These are phyloP conservation scores for Oceanodroma leucorhoa DNA, from an alignment of 2,797 vertebrate species.

Conservation along the genomic window DNA sequence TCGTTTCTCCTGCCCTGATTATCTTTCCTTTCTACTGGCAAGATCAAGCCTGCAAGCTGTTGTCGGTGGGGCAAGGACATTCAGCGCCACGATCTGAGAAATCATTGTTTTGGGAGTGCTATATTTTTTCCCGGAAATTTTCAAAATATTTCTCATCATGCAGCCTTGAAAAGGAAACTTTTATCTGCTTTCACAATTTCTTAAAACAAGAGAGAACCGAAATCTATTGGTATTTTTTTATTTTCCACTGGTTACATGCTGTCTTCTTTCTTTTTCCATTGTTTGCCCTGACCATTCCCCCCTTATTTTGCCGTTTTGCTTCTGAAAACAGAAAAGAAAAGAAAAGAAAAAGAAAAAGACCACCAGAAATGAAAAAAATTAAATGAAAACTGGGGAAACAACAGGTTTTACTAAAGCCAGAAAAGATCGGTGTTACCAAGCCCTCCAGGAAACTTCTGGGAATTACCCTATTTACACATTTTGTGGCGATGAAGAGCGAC, in stretches of 20 bases:
- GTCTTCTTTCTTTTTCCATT: neutral
- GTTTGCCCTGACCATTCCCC: neutral
- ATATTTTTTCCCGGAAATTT: neutral
- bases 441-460: neutral
- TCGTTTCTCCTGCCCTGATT: neutral
- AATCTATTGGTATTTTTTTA: neutral
- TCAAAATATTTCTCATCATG: neutral
- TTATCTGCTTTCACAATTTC: neutral
- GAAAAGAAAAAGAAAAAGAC: neutral
- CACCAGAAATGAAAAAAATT: neutral
- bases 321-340: neutral
- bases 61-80: neutral
- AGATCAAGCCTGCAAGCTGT: neutral
- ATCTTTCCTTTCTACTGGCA: neutral
- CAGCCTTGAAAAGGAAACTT: neutral
- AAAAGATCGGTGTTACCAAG: neutral
- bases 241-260: neutral
- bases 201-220: neutral
- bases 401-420: neutral
- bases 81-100: fast-evolving
- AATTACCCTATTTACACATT: too few species aligned
- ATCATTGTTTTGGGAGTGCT: neutral
- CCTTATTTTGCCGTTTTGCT: neutral
- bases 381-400: neutral
- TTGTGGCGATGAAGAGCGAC: neutral